Percentiles rank a stretch among this genome's conserved stretches.
These are phyloP conservation scores for Phalanger gymnotis DNA, from an alignment of 2,797 vertebrate species.

Conservation along the genomic window DNA sequence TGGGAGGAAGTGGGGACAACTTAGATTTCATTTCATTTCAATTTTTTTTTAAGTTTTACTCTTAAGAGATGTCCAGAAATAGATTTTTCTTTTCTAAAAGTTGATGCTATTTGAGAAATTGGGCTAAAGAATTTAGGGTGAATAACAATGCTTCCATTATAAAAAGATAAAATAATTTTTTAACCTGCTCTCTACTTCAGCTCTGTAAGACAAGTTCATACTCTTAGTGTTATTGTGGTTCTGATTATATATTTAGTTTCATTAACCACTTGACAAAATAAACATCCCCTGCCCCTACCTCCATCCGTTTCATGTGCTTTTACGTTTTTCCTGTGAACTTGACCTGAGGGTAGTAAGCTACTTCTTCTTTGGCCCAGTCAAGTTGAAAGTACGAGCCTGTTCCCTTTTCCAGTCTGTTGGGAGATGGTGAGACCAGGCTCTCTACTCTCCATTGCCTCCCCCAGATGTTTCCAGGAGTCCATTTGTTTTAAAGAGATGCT, in stretches of 20 bases:
- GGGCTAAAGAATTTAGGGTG: slow-evolving; percentile 68
- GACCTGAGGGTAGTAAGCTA: not conserved
- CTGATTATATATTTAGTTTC: not conserved
- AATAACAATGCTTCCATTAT: slow-evolving; percentile 80
- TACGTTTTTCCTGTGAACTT: slow-evolving; percentile 66
- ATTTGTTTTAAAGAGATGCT: not conserved
- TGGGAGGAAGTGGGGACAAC: not conserved
- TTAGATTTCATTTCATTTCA: not conserved
- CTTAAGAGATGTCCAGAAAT: slow-evolving; percentile 71
- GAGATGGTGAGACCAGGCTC: slow-evolving; percentile 46
- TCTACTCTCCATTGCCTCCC: not conserved
- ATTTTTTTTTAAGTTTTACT: slow-evolving; percentile 47
- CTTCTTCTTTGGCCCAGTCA: slow-evolving; percentile 55
- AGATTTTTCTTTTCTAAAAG: slow-evolving; percentile 65
- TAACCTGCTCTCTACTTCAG: slow-evolving; percentile 37
- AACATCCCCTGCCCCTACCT: not conserved
- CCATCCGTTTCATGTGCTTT: slow-evolving; percentile 11
- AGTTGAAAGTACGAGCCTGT: slow-evolving; percentile 54
- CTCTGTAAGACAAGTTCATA: slow-evolving; percentile 14
- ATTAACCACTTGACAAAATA: not conserved
- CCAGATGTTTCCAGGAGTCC: slow-evolving; percentile 27
- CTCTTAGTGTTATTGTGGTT: slow-evolving; percentile 45
- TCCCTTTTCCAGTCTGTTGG: slow-evolving; percentile 45
- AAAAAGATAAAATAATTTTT: slow-evolving; percentile 62
- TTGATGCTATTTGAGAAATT: slow-evolving; percentile 71